Conservation (phyloP, 2,113 vertebrate species). For the Glaucidium brasilianum region DNA sequence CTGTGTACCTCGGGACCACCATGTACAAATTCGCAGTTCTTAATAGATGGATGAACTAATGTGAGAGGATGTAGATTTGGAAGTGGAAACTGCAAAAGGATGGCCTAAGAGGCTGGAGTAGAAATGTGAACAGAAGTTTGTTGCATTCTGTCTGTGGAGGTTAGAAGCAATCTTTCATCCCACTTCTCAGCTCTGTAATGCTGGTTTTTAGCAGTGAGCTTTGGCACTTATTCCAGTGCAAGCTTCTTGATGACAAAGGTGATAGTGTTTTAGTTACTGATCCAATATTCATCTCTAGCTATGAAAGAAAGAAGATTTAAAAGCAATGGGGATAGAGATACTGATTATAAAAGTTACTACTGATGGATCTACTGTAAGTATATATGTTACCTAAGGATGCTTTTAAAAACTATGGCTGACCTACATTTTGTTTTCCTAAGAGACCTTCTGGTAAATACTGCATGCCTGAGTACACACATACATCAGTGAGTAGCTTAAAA, state of each 20-base stretch:
- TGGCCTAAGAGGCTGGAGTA: neutral
- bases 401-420: neutral
- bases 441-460: neutral
- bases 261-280: neutral
- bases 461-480: neutral
- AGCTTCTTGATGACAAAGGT: neutral
- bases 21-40: neutral
- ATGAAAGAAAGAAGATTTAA: neutral
- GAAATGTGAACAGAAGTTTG: neutral
- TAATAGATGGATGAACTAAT: neutral
- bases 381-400: neutral
- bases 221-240: neutral
- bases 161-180: neutral
- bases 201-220: neutral
- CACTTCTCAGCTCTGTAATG: neutral
- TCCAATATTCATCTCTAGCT: neutral
- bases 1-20: rapidly evolving
- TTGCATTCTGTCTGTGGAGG: neutral
- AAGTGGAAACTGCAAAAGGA: neutral
- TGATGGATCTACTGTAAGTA: neutral
- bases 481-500: rapidly evolving
- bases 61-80: neutral
- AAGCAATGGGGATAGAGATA: neutral
- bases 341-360: neutral
- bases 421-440: neutral